Conservation (phyloP, 2,797 vertebrate species). For the Chrosomus eos region DNA sequence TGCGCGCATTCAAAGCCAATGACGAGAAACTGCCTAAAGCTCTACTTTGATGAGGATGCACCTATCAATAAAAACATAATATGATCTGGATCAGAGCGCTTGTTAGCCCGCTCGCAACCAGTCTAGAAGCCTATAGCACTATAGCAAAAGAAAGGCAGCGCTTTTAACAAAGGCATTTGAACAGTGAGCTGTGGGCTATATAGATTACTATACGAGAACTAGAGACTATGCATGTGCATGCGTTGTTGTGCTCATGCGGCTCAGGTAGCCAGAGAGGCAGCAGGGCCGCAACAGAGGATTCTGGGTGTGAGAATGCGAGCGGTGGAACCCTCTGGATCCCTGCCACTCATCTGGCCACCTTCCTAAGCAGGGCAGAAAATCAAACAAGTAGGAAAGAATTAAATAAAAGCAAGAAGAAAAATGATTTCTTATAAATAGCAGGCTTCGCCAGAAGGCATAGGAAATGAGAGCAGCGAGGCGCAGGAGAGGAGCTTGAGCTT, state of each 20-base stretch:
- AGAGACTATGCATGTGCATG: conserved; percentile 49
- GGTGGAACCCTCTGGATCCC: conserved; percentile 72
- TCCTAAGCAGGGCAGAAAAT: conserved; percentile 85
- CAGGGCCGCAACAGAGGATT: conserved; percentile 54
- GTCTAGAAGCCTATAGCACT: conserved; percentile 49
- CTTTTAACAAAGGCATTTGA: conserved; percentile 52
- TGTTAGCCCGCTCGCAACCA: conserved; percentile 55
- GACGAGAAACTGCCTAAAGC: conserved; percentile 54
- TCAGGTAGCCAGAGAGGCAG: conserved; percentile 53
- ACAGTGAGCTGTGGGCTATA: conserved; percentile 53
- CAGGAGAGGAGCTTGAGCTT: conserved; percentile 82
- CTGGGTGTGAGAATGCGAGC: conserved; percentile 56
- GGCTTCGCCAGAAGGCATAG: conserved; percentile 85
- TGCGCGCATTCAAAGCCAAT: conserved; percentile 41
- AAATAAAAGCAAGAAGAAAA: conserved; percentile 80
- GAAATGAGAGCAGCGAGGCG: conserved; percentile 83
- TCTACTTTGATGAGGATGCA: conserved; percentile 58
- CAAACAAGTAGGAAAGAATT: conserved; percentile 84
- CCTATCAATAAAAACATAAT: conserved; percentile 56
- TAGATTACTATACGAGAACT: conserved; percentile 52
- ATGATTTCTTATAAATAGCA: conserved; percentile 87
- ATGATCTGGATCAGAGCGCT: conserved; percentile 55
- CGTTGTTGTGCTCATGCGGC: conserved; percentile 32
- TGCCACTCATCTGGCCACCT: conserved; percentile 85
- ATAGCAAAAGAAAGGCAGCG: conserved; percentile 44